Conservation (phyloP, 2,797 vertebrate species). For the Syndactyla subalaris region DNA sequence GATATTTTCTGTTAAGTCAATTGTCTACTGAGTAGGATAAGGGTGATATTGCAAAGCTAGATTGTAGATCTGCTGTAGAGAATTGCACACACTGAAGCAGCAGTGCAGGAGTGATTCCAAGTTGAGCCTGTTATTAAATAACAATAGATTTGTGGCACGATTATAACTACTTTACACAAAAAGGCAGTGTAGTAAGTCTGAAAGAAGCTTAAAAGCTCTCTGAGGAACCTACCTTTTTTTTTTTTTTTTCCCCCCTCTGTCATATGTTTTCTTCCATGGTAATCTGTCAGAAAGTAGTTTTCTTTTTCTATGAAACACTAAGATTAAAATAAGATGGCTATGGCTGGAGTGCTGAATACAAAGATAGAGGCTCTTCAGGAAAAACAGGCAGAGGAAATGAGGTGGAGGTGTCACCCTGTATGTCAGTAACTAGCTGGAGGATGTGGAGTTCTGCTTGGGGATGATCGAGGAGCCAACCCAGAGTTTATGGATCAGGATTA, state of each 20-base stretch:
- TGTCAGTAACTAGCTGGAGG: not conserved
- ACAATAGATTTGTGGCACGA: not conserved
- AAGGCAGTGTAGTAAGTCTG: not conserved
- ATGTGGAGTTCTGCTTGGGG: not conserved
- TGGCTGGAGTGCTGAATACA: not conserved
- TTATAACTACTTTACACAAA: not conserved
- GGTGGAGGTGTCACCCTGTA: not conserved
- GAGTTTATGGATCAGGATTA: not conserved
- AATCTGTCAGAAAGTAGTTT: not conserved
- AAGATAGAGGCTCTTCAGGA: not conserved
- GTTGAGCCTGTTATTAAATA: not conserved
- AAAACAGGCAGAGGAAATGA: not conserved
- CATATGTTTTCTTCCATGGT: accelerated
- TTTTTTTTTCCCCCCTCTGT: not conserved
- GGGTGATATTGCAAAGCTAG: not conserved
- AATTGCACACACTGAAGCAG: not conserved
- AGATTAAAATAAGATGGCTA: not conserved
- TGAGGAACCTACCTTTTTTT: not conserved
- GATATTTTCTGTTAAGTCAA: not conserved
- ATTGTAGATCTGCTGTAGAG: not conserved
- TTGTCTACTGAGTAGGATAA: not conserved
- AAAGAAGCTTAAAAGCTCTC: not conserved
- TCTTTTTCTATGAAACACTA: not conserved
- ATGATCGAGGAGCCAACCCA: accelerated
- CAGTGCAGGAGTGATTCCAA: not conserved